Percentiles rank a stretch among this genome's conserved stretches.
These are phyloP conservation scores for Rhabditophanes sp. DNA, from an alignment of 2,888 invertebrate genomes.

Conservation along the genomic window DNA sequence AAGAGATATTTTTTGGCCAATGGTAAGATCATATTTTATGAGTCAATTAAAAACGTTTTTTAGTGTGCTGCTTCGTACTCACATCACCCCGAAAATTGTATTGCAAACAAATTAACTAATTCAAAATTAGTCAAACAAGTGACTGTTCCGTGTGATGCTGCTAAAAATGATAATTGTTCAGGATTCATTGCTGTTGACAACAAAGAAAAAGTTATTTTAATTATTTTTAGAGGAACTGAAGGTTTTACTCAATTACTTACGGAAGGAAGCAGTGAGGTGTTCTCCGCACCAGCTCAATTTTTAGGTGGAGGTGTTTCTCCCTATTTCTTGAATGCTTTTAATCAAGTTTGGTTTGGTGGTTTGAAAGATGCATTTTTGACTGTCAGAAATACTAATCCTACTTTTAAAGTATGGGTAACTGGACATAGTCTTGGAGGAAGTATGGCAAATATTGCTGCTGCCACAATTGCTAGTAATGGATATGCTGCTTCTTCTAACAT, in stretches of 20 bases:
- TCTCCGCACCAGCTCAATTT: neutral
- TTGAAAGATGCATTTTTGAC: too few relatives aligned
- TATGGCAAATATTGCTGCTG: slow-evolving; percentile 1
- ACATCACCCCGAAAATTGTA: neutral
- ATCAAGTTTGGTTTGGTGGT: neutral
- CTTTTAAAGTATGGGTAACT: too few relatives aligned
- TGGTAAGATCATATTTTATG: neutral
- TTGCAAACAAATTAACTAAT: neutral
- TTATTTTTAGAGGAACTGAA: slow-evolving; percentile 1
- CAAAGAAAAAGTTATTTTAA: slow-evolving; percentile 1
- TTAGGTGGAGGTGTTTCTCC: slow-evolving; percentile 1
- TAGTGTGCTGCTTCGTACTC: too few relatives aligned
- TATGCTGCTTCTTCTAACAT: too few relatives aligned
- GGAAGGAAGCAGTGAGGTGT: neutral
- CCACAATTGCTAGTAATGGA: slow-evolving; percentile 2
- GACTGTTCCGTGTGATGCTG: neutral
- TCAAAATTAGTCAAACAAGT: neutral
- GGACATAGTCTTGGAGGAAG: neutral
- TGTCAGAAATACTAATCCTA: too few relatives aligned
- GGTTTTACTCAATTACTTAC: slow-evolving; percentile 1
- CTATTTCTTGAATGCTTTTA: slow-evolving; percentile 2
- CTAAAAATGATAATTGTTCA: neutral
- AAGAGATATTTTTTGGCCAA: neutral
- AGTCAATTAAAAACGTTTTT: too few relatives aligned
- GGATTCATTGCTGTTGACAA: slow-evolving; percentile 1